Percentiles rank a stretch among this genome's conserved stretches.
phyloP scores from a whole-genome alignment of 2,888 invertebrate genomes.

The Microctonus brassicae region DNA sequence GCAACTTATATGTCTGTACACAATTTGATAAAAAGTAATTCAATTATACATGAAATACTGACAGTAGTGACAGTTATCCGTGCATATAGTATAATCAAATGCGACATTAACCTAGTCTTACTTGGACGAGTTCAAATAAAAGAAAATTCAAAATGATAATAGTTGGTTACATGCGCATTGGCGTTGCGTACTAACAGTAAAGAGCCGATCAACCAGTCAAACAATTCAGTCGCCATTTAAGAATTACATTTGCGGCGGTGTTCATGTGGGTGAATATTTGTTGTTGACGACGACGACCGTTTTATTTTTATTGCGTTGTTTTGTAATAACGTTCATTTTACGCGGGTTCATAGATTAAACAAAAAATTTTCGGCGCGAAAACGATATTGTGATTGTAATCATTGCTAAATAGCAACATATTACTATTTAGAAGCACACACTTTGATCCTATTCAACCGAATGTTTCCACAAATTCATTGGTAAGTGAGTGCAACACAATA shows the following conservation, averaged over 20 bases:
- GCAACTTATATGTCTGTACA: too few species aligned
- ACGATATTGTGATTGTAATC: not conserved
- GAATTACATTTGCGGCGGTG: not conserved
- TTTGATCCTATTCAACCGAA: not conserved
- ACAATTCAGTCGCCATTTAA: not conserved
- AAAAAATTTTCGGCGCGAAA: constrained; percentile 10
- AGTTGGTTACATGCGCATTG: too few species aligned
- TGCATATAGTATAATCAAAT: too few species aligned
- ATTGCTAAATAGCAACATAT: not conserved
- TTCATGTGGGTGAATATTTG: not conserved
- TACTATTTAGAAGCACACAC: not conserved
- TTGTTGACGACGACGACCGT: not conserved
- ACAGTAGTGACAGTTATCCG: too few species aligned
- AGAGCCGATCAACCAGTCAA: not conserved
- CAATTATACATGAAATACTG: too few species aligned
- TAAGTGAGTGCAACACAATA: not conserved
- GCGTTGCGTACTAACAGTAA: too few species aligned
- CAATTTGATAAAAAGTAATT: too few species aligned
- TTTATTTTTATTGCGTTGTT: not conserved
- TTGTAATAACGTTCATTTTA: not conserved
- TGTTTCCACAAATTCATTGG: not conserved
- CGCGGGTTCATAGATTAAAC: not conserved
- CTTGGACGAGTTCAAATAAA: too few species aligned
- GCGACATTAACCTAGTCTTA: too few species aligned
- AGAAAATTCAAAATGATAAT: too few species aligned